Evolutionary conservation across 2,888 invertebrate genomes (phyloP).

Genomic region (Ceramica pisi): DNA sequence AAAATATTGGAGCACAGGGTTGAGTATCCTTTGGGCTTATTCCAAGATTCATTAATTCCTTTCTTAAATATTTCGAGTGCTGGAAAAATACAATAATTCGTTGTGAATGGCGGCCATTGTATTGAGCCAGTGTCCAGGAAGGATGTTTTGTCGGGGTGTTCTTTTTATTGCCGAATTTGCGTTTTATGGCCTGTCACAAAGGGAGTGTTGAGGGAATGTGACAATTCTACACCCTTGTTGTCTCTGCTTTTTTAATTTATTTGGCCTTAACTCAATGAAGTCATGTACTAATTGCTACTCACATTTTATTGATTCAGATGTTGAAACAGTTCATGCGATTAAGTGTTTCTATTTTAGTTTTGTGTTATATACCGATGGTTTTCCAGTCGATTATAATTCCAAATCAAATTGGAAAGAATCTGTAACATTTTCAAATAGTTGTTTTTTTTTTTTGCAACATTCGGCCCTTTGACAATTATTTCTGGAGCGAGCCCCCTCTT

Average conservation of each 20-base stretch:
- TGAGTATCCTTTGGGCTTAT: slow-evolving; percentile 68
- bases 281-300: not conserved
- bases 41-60: slow-evolving; percentile 85
- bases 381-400: not conserved
- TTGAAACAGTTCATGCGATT: not conserved
- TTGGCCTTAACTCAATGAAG: slow-evolving; percentile 68
- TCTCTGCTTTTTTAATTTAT: slow-evolving; percentile 73
- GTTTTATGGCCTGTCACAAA: slow-evolving; percentile 88
- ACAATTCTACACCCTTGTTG: slow-evolving; percentile 82
- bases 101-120: slow-evolving; percentile 87
- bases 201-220: slow-evolving; percentile 84
- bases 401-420: not conserved
- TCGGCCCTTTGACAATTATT: slow-evolving; percentile 81
- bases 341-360: not conserved
- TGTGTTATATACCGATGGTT: too few relatives aligned
- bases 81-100: slow-evolving; percentile 90
- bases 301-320: slow-evolving; percentile 9
- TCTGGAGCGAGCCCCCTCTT: slow-evolving; percentile 77
- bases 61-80: slow-evolving; percentile 88
- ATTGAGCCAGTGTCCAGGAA: slow-evolving; percentile 90
- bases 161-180: slow-evolving; percentile 90
- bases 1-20: slow-evolving; percentile 72
- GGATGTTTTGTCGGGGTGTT: slow-evolving; percentile 88
- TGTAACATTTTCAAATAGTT: slow-evolving; percentile 12
- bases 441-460: slow-evolving; percentile 59